A percentile compares a stretch with the other conserved stretches of the same genome.
phyloP scores from a whole-genome alignment of 2,888 invertebrate species.

The Caenorhabditis panamensis region DNA sequence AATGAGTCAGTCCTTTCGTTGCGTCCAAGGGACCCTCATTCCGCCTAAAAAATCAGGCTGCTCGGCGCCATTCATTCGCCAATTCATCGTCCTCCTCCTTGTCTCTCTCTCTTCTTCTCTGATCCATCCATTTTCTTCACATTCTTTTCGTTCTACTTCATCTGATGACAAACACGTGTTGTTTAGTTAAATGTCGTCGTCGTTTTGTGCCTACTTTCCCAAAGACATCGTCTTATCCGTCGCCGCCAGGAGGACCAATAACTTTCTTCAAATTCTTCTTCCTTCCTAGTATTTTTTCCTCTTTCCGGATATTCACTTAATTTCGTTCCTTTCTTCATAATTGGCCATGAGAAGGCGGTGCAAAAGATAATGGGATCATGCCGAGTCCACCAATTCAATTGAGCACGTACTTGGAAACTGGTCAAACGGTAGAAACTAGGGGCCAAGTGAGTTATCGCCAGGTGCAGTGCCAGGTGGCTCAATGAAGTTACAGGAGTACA shows the following conservation, averaged over 20 bases:
- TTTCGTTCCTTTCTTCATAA: constrained; percentile 14
- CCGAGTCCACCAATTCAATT: constrained; percentile 19
- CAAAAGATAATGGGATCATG: constrained; percentile 42
- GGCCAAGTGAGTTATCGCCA: not conserved
- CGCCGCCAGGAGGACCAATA: constrained; percentile 23
- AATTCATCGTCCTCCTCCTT: constrained; percentile 49
- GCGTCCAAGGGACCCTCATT: constrained; percentile 28
- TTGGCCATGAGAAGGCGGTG: constrained; percentile 13
- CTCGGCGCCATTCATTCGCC: constrained; percentile 52
- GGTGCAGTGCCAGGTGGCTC: not conserved
- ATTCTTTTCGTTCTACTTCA: constrained; percentile 37
- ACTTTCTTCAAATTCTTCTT: not conserved
- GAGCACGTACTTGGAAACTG: constrained; percentile 7
- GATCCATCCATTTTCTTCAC: constrained; percentile 34
- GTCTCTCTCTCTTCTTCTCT: constrained; percentile 29
- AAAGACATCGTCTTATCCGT: constrained; percentile 45
- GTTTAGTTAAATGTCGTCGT: constrained; percentile 56
- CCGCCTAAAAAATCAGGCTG: constrained; percentile 49
- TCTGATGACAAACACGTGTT: constrained; percentile 61
- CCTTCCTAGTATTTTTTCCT: constrained; percentile 7
- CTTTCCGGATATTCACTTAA: not conserved
- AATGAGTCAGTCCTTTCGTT: constrained; percentile 36
- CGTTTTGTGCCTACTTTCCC: constrained; percentile 35
- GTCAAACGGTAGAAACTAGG: constrained; percentile 1
- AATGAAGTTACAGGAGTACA: not conserved